Evolutionary conservation across 2,113 vertebrate species (phyloP), one percentile per base, ranked within the genome.

Genomic region (Austrofundulus limnaeus): DNA sequence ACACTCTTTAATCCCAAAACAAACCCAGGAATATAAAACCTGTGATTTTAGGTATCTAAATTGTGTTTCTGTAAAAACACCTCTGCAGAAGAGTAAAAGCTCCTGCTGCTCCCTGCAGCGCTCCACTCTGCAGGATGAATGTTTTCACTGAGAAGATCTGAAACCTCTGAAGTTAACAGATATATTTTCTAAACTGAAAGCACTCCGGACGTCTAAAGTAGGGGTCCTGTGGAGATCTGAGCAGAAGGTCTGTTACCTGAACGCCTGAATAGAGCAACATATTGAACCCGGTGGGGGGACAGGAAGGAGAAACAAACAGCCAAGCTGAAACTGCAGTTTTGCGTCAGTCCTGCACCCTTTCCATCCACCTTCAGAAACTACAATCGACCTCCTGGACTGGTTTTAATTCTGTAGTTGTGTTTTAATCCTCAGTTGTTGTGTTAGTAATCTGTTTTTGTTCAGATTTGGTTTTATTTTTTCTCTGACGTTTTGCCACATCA

Each of bases 261-360:
- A 15, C 62, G 19, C 79, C 71, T 24, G 57, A 47, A 19, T 53
- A 14, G 38, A 0, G 63, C 67, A 57, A 69, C 86, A 88, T 83
- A 88, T 86, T 77, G 80, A 59, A 47, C 50, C 41, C 3, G 5
- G 79, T 2, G 51, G 81, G 73, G 49, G 70, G 64, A 15, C 79
- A 78, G 81, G 77, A 76, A 68, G 69, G 66, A 60, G 64, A 61
- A 48, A 61, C 66, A 66, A 78, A 70, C 55, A 16, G 52, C 59
- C 64, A 59, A 68, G 78, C 85, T 81, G 76, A 83, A 43, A 0
- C 42, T 0, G 24, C 77, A 59, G 37, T 51, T 52, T n/a, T 55
- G 50, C 42, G 45, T 25, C 48, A 28, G 21, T 8, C 14, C 48
- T 16, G 15, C 48, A 16, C 5, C 4, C 5, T 25, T 5, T 5